Base-by-base conservation (phyloP, 2,888 invertebrate genomes). In the Cheilosia soror region DNA sequence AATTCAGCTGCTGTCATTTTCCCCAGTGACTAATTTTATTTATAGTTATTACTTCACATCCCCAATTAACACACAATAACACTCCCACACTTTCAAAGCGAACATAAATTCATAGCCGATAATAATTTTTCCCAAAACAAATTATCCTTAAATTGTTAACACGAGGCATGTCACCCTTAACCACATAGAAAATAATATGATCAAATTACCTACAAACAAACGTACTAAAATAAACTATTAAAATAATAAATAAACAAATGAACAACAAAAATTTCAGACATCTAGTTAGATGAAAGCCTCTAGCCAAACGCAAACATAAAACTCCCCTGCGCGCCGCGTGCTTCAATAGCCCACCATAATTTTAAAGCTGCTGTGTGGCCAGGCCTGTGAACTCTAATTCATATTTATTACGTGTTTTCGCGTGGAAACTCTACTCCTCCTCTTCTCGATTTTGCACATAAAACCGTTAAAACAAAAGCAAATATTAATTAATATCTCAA, bases 401-500 rank as follows among this genome's bases (percentile, higher is more conserved):
- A 42, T 6, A 68, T 60, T 51, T 60, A 68, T 42, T 60, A 66
- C 51, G 60, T 68, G 58, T 9, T 25, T 76, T 76, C 58, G 68
- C 58, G 76, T 44, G 58, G 51, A 60, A 76, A 68, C 31, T 31
- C 42, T 25, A 53, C 66, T 20, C 51, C 66, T 15, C 51, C 40
- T 40, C 27, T 51, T 40, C 40, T 60, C 40, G 51, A 68, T 60
- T 76, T 42, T 53, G 47, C 65, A 1, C 71, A 65, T 65, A 58
- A 51, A 57, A 53, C 63, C 31, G 44, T 40, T 20, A 63, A 63
- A 51, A 29, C 6, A 57, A 49, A 69, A 62, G 55, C 25, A 62
- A 37, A 63, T 63, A 78, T 78, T 69, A 78, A 79, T 79, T 79
- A 79, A 79, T 79, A 79, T 71, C 78, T 71, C 78, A 72, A 79